A percentile compares a stretch with the other conserved stretches of the same genome.
phyloP scores from a whole-genome alignment of 2,888 invertebrate genomes.

The Gari tellinella region DNA sequence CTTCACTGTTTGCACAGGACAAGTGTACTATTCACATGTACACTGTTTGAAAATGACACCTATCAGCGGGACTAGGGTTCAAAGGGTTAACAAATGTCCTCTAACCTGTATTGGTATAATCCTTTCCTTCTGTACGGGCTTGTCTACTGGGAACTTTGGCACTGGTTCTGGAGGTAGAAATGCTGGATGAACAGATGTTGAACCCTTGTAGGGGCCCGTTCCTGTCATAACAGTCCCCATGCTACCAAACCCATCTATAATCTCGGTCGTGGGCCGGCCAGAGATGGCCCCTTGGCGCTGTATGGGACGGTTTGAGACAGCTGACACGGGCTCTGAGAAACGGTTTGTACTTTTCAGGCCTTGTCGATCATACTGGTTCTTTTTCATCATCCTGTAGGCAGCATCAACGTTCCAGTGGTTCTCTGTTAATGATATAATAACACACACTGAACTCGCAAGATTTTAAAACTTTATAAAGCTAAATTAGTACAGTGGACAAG shows the following conservation, averaged over 20 bases:
- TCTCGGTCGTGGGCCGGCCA: constrained; percentile 24
- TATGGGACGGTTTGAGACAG: constrained; percentile 6
- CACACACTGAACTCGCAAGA: too few species aligned
- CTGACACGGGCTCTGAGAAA: constrained; percentile 22
- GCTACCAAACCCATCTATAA: constrained; percentile 28
- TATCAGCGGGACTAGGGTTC: too few species aligned
- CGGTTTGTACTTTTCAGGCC: constrained; percentile 31
- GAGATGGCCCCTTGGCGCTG: constrained; percentile 1
- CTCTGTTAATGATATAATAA: constrained; percentile 36
- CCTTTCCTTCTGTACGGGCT: constrained; percentile 43
- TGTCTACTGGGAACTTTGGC: constrained; percentile 50
- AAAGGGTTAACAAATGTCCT: too few species aligned
- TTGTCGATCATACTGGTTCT: constrained; percentile 34
- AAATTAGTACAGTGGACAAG: too few species aligned
- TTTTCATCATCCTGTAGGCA: constrained; percentile 42
- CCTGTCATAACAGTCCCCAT: constrained; percentile 43
- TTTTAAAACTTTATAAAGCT: too few species aligned
- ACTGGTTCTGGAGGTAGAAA: constrained; percentile 43
- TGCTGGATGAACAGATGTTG: constrained; percentile 25
- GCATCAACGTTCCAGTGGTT: constrained; percentile 48
- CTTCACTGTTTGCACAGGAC: too few species aligned
- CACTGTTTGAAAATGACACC: too few species aligned
- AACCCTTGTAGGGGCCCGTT: constrained; percentile 28
- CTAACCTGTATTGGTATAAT: constrained; percentile 68
- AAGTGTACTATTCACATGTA: too few species aligned